A percentile compares a stretch with the other conserved stretches of the same genome.
phyloP scores from a whole-genome alignment of 1,140 invertebrate species.

The Drosophila sulfurigaster region DNA sequence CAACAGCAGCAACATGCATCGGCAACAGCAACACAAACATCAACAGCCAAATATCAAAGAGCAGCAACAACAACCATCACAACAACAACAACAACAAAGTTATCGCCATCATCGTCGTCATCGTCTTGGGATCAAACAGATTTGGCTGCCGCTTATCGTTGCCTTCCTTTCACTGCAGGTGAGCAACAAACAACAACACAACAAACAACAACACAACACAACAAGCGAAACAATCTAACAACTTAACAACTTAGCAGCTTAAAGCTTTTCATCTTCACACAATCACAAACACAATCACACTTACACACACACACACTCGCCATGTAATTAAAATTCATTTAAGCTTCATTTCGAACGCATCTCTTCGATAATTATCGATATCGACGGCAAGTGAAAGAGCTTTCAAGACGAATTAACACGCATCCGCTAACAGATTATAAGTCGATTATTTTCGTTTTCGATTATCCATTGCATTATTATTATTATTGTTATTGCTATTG shows the following conservation, averaged over 20 bases:
- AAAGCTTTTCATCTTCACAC: slow-evolving; percentile 1
- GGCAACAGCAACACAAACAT: slow-evolving; percentile 42
- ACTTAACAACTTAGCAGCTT: slow-evolving; percentile 21
- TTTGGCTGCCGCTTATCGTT: slow-evolving; percentile 81
- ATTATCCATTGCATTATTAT: not conserved
- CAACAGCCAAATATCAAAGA: slow-evolving; percentile 38
- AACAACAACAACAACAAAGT: slow-evolving; percentile 48
- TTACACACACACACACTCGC: not conserved
- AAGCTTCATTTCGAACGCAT: not conserved
- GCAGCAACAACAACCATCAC: slow-evolving; percentile 16
- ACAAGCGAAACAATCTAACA: slow-evolving; percentile 24
- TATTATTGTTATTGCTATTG: too few relatives aligned
- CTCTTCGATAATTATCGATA: slow-evolving; percentile 15
- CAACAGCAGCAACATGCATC: slow-evolving; percentile 39
- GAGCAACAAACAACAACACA: slow-evolving; percentile 40
- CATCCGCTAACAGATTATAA: not conserved
- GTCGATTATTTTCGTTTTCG: not conserved
- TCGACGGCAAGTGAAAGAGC: slow-evolving; percentile 1
- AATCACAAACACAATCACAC: not conserved
- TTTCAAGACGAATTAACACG: slow-evolving; percentile 4
- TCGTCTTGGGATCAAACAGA: slow-evolving; percentile 72
- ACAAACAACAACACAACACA: slow-evolving; percentile 11
- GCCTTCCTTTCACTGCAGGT: slow-evolving; percentile 83
- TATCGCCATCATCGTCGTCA: slow-evolving; percentile 53
- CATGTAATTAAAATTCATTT: slow-evolving; percentile 16